Evolutionary conservation across 2,888 invertebrate genomes (phyloP).

Genomic region (Drosophila eohydei): DNA sequence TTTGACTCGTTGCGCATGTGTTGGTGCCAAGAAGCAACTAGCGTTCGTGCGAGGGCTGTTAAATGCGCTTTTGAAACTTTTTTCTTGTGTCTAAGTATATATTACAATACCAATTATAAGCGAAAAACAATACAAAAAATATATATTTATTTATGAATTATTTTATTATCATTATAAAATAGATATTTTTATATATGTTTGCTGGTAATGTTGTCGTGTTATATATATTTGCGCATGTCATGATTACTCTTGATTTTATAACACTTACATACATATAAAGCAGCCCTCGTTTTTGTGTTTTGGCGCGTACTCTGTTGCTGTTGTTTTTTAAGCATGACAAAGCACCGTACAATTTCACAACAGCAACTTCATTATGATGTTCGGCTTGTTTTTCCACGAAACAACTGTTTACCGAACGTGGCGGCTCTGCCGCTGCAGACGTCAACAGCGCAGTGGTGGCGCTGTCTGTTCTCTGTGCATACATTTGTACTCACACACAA

Average conservation of each 20-base stretch:
- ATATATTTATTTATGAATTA: not conserved
- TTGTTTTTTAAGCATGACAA: constrained; percentile 75
- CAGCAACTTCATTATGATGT: constrained; percentile 80
- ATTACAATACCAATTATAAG: not conserved
- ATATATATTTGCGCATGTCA: not conserved
- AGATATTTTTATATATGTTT: not conserved
- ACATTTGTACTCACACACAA: not conserved
- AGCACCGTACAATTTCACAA: constrained; percentile 82
- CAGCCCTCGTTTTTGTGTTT: constrained; percentile 68
- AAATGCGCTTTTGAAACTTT: not conserved
- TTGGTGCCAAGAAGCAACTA: constrained; percentile 67
- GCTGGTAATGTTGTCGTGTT: not conserved
- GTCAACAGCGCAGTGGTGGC: constrained; percentile 48
- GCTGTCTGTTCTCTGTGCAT: constrained; percentile 49
- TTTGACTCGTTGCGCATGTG: constrained; percentile 80
- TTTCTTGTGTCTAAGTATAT: not conserved
- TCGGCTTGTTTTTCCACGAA: constrained; percentile 79
- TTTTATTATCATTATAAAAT: not conserved
- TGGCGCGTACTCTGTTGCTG: constrained; percentile 67
- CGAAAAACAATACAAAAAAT: not conserved
- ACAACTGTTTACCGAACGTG: constrained; percentile 77
- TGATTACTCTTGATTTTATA: not conserved
- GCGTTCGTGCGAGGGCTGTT: constrained; percentile 51
- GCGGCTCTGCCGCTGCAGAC: constrained; percentile 59
- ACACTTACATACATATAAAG: not conserved